phyloP scores from a whole-genome alignment of 1,140 invertebrate genomes.

The Drosophila eugracilis region DNA sequence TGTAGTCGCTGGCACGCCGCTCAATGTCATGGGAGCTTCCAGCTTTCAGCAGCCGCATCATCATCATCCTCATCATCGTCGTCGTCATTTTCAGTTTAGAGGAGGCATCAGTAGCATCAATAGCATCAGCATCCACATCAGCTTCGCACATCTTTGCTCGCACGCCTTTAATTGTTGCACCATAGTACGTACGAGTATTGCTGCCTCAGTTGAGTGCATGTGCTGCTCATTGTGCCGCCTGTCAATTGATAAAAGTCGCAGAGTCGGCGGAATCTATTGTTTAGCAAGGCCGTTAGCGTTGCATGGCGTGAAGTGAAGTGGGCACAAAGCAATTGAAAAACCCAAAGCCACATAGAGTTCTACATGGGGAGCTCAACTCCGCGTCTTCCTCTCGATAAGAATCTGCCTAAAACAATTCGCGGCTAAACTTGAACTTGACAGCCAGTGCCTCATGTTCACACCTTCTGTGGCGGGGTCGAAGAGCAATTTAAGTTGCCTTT shows the following conservation, averaged over 20 bases:
- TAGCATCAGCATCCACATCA: slow-evolving; percentile 41
- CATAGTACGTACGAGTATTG: slow-evolving; percentile 18
- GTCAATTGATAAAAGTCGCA: slow-evolving; percentile 77
- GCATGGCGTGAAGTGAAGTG: slow-evolving; percentile 75
- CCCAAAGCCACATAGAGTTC: slow-evolving; percentile 28
- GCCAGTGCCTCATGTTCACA: slow-evolving; percentile 60
- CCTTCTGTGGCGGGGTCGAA: slow-evolving; percentile 37
- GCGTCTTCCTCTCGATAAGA: slow-evolving; percentile 45
- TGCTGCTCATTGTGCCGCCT: slow-evolving; percentile 62
- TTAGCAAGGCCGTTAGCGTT: slow-evolving; percentile 81
- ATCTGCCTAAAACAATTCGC: slow-evolving; percentile 72
- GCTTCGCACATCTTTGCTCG: slow-evolving; percentile 53
- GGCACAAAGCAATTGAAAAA: slow-evolving; percentile 57
- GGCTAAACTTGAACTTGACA: slow-evolving; percentile 76
- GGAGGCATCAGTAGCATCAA: slow-evolving; percentile 13
- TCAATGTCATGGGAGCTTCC: slow-evolving; percentile 79
- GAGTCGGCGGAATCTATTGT: slow-evolving; percentile 72
- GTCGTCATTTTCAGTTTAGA: slow-evolving; percentile 18
- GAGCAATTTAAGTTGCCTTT: slow-evolving; percentile 39
- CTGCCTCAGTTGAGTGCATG: slow-evolving; percentile 72
- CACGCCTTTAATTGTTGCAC: slow-evolving; percentile 77
- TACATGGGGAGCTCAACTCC: slow-evolving; percentile 18
- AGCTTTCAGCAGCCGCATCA: slow-evolving; percentile 35
- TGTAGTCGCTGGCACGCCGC: slow-evolving; percentile 60
- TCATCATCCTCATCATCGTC: slow-evolving; percentile 39